A percentile compares a stretch with the other conserved stretches of the same genome.
Conservation (phyloP, 37 sponge, comb jelly and placozoan genomes). For the Eunapius fragilis region DNA sequence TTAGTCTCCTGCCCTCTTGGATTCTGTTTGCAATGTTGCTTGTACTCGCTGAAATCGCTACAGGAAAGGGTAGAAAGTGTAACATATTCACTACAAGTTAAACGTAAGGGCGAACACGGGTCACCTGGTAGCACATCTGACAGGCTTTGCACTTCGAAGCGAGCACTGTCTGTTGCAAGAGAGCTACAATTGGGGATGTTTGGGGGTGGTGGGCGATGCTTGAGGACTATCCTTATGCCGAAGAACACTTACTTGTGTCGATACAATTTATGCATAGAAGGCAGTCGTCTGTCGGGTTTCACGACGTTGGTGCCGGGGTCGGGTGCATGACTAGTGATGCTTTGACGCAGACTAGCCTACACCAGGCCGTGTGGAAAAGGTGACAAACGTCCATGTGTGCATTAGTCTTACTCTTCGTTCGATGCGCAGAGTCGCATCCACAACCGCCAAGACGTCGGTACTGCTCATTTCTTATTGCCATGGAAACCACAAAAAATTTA, state of each 20-base stretch:
- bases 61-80: neutral
- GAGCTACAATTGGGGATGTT: neutral
- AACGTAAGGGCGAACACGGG: neutral
- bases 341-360: neutral
- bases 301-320: neutral
- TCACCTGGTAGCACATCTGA: conserved; percentile 15
- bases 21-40: conserved; percentile 34
- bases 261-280: neutral
- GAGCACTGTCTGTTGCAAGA: neutral
- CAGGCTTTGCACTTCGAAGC: conserved; percentile 40
- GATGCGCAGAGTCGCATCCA: conserved; percentile 1
- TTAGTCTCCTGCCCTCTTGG: conserved; percentile 25
- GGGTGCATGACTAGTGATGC: neutral
- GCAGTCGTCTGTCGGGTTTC: neutral
- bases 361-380: neutral
- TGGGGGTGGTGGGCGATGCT: neutral
- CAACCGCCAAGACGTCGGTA: neutral
- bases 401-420: neutral
- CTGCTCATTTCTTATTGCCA: neutral
- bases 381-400: neutral
- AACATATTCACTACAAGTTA: neutral
- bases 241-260: neutral
- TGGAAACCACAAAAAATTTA: neutral
- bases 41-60: neutral
- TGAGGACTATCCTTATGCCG: neutral